Evolutionary conservation across 2,888 invertebrate genomes (phyloP).

Genomic region (Glaucopsyche alexis): DNA sequence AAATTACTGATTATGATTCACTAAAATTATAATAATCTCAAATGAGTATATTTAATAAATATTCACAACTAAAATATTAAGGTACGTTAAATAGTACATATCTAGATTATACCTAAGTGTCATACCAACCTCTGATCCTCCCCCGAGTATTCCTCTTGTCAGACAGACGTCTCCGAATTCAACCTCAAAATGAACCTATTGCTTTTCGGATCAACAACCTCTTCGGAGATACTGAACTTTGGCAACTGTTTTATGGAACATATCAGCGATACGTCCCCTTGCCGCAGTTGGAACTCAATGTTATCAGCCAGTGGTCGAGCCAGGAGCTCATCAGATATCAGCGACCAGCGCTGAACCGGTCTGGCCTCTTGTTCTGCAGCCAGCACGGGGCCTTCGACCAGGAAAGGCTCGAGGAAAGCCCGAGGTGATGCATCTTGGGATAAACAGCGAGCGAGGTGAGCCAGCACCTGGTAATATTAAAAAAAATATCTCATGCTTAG

Average conservation of each 20-base stretch:
- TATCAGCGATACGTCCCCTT: conserved; percentile 94
- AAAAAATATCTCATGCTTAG: conserved; percentile 10
- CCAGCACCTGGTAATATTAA: conserved; percentile 79
- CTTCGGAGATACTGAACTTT: conserved; percentile 96
- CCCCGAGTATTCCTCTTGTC: conserved; percentile 74
- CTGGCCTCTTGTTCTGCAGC: conserved; percentile 91
- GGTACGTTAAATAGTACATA: conserved; percentile 9
- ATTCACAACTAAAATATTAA: not conserved
- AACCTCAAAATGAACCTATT: conserved; percentile 96
- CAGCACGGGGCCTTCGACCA: conserved; percentile 90
- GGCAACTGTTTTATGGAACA: conserved; percentile 93
- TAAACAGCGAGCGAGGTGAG: conserved; percentile 94
- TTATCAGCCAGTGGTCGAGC: conserved; percentile 92
- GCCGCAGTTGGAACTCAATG: conserved; percentile 93
- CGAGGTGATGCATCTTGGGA: conserved; percentile 96
- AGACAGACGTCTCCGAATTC: conserved; percentile 98
- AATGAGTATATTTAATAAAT: conserved; percentile 5
- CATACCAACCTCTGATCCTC: conserved; percentile 67
- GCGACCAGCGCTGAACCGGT: conserved; percentile 95
- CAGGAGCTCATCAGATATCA: conserved; percentile 94
- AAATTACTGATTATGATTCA: not conserved
- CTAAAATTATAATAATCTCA: not conserved
- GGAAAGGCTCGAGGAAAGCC: conserved; percentile 96
- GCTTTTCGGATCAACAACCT: conserved; percentile 96
- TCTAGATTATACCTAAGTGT: conserved; percentile 58